Conservation (phyloP, 1,140 invertebrate species). For the Formica selysi region DNA sequence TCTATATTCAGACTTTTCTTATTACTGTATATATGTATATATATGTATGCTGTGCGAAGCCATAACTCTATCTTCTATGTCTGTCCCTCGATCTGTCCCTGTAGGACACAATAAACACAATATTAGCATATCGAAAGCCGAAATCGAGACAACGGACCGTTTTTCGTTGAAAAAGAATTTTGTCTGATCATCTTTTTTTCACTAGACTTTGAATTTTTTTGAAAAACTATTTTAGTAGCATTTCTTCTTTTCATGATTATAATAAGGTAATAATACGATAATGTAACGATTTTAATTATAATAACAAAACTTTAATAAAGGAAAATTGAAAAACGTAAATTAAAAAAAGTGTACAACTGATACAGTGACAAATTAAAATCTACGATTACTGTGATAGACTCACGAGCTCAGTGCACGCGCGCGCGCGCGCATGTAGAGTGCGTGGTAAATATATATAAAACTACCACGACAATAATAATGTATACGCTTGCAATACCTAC, state of each 20-base stretch:
- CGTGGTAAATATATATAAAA: conserved; percentile 58
- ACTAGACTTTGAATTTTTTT: neutral
- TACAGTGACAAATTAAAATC: conserved; percentile 54
- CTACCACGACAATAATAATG: conserved; percentile 34
- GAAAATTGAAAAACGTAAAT: conserved; percentile 63
- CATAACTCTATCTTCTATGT: conserved; percentile 84
- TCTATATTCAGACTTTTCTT: conserved; percentile 41
- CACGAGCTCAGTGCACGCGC: conserved; percentile 62
- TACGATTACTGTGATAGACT: conserved; percentile 67
- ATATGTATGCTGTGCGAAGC: conserved; percentile 71
- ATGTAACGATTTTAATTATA: neutral
- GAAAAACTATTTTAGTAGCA: neutral
- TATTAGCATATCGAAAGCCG: conserved; percentile 34
- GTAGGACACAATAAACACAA: conserved; percentile 79
- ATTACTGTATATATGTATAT: neutral
- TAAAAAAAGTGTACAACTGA: conserved; percentile 42
- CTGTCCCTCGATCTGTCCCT: conserved; percentile 84
- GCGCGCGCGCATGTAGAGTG: conserved; percentile 46
- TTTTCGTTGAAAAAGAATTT: neutral
- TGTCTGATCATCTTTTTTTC: neutral
- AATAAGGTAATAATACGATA: neutral
- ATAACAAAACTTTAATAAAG: conserved; percentile 41
- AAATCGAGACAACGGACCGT: neutral
- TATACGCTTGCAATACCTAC: conserved; percentile 86
- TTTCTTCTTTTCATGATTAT: conserved; percentile 16